Percentiles rank a stretch among this genome's conserved stretches.
phyloP scores from a whole-genome alignment of 2,797 vertebrate genomes.

The Neoniphon sammara region DNA sequence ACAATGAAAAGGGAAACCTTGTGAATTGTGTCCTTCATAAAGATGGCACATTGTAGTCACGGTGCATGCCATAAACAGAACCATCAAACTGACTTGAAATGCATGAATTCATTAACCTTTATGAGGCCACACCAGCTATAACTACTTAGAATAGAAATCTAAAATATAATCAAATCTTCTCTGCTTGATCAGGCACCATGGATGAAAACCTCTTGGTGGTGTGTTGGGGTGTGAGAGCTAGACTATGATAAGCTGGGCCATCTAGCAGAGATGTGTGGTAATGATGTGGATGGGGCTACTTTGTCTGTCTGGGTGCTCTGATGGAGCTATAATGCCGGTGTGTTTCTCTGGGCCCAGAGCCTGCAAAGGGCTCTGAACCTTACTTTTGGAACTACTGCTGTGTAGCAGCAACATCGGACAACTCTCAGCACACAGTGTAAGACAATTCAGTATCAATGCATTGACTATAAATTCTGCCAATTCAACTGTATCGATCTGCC shows the following conservation, averaged over 20 bases:
- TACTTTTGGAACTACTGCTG: conserved; percentile 63
- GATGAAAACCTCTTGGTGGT: conserved; percentile 74
- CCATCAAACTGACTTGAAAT: conserved; percentile 14
- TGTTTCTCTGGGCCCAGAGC: conserved; percentile 68
- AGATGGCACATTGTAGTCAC: neutral
- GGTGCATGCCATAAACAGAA: neutral
- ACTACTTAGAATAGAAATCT: conserved; percentile 34
- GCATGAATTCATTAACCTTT: conserved; percentile 24
- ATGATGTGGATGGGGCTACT: conserved; percentile 77
- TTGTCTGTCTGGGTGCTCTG: conserved; percentile 73
- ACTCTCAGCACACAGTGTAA: conserved; percentile 35
- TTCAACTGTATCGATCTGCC: no score
- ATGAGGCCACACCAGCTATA: conserved; percentile 5
- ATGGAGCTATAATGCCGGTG: conserved; percentile 69
- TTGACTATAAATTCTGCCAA: no score
- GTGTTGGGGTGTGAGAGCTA: conserved; percentile 53
- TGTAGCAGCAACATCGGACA: conserved; percentile 58
- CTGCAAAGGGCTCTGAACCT: conserved; percentile 66
- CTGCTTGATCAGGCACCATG: conserved; percentile 71
- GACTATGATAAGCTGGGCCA: conserved; percentile 76
- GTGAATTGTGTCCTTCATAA: no score
- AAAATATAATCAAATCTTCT: conserved; percentile 72
- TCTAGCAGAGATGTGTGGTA: conserved; percentile 77
- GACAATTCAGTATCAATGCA: no score
- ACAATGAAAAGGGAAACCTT: no score